These are phyloP conservation scores for Drosophila yakuba DNA, from an alignment of 1,140 invertebrate genomes.

Conservation along the genomic window DNA sequence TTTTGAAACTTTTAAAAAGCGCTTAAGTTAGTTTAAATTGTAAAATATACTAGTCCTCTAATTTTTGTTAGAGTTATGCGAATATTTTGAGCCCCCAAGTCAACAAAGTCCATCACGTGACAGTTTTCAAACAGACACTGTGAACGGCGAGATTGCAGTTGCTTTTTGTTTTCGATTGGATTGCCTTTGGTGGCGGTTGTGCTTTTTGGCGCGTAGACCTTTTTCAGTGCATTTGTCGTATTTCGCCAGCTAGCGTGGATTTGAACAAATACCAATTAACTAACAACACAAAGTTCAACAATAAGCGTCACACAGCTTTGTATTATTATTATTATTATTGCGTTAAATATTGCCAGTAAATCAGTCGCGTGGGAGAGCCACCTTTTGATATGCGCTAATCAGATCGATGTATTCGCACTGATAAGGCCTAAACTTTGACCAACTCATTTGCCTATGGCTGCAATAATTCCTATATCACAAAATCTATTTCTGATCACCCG, in stretches of 20 bases:
- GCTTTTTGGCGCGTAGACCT: constrained; percentile 71
- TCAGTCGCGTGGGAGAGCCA: constrained; percentile 8
- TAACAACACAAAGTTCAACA: constrained; percentile 45
- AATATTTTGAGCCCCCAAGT: neutral
- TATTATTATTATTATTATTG: too few species aligned
- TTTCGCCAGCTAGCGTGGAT: constrained; percentile 54
- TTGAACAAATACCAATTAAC: constrained; percentile 56
- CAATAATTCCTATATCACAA: constrained; percentile 4
- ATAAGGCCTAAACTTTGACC: constrained; percentile 6
- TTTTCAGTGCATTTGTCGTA: constrained; percentile 21
- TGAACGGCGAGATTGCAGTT: constrained; percentile 29
- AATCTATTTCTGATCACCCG: constrained; percentile 16
- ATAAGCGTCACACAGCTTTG: neutral
- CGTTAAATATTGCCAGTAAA: constrained; percentile 19
- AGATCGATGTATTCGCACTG: neutral
- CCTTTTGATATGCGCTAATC: constrained; percentile 2
- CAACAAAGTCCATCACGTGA: constrained; percentile 26
- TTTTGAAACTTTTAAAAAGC: too few species aligned
- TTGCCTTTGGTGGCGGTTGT: constrained; percentile 59
- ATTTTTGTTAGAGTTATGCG: constrained; percentile 1
- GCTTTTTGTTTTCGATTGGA: constrained; percentile 23
- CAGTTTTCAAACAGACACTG: constrained; percentile 9
- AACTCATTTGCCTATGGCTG: constrained; percentile 9
- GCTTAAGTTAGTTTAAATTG: too few species aligned
- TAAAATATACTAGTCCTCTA: neutral